Base-by-base conservation (phyloP, 30 jellyfish, hydroid and myxozoan species). In the Mastigias papua region DNA sequence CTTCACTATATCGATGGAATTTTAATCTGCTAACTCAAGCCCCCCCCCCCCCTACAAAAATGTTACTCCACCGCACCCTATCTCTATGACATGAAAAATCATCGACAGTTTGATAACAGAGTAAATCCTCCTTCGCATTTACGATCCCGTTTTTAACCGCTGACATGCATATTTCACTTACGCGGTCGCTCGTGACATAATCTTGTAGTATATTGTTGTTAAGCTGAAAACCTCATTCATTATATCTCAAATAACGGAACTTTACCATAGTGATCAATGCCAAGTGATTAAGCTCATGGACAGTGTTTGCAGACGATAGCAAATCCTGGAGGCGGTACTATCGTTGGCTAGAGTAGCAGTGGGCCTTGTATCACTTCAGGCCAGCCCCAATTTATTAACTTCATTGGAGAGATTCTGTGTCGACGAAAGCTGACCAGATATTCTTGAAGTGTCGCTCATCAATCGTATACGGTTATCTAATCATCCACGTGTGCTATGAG, bases 101-200 rank as follows among this genome's bases (percentile, higher is more conserved):
- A n/a, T n/a, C n/a, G n/a, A n/a, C n/a, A n/a, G n/a, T n/a, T n/a
- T n/a, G n/a, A n/a, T n/a, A n/a, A n/a, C n/a, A n/a, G 11, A 37
- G 11, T 5, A 3, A 37, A 37, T 37, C 5, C 54, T 37, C 54
- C 54, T 37, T 37, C 54, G 54, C 54, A 37, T 5, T 37, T 3
- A n/a, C n/a, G n/a, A n/a, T 5, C 54, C 5, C 54, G 54, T 37
- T 3, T 37, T 5, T 37, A 7, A 63, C 74, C 74, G 74, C 74
- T 63, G 74, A 63, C 74, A n/a, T 63, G 42, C 35, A 63, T 63
- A 8, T 63, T 20, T 63, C 10, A 23, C 42, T 26, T 5, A 17
- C 20, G 74, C 74, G 20, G 74, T 23, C 74, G 74, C 42, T 42
- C 37, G 48, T 63, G 74, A 63, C 74, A 63, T 63, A 23, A 63